A percentile compares a stretch with the other conserved stretches of the same genome.
Evolutionary conservation across 1,140 invertebrate species (phyloP).

Genomic region (Orius insidiosus): DNA sequence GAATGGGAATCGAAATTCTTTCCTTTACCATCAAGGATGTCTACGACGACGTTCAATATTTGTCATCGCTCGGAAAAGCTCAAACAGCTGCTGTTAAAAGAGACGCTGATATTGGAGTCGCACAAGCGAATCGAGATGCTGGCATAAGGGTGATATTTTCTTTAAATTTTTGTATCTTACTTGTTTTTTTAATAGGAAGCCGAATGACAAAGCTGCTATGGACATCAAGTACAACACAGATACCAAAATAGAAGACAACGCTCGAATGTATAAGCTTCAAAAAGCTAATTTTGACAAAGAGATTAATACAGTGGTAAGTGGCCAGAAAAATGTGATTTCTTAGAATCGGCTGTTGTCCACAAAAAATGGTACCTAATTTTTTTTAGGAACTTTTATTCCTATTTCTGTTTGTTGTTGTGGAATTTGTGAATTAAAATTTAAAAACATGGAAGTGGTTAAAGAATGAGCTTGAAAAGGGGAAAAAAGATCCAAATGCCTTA

Average conservation of each 20-base stretch:
- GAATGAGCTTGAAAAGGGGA: too few species aligned
- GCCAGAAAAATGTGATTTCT: constrained; percentile 30
- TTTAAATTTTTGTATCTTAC: constrained; percentile 3
- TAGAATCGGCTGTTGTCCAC: too few species aligned
- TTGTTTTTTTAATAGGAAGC: constrained; percentile 52
- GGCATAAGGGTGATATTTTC: constrained; percentile 47
- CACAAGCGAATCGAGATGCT: constrained; percentile 84
- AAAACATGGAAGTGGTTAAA: too few species aligned
- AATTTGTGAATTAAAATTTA: too few species aligned
- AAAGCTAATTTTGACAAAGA: constrained; percentile 92
- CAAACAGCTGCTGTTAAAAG: constrained; percentile 89
- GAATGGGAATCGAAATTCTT: constrained; percentile 96
- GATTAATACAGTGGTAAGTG: constrained; percentile 88
- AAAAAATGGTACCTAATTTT: too few species aligned
- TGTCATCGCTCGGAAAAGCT: constrained; percentile 82
- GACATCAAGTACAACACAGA: constrained; percentile 91
- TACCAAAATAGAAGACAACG: constrained; percentile 89
- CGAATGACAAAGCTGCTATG: constrained; percentile 90
- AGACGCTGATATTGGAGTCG: constrained; percentile 88
- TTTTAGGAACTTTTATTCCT: too few species aligned
- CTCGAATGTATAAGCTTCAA: constrained; percentile 77
- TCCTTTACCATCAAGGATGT: constrained; percentile 98
- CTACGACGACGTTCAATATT: constrained; percentile 87
- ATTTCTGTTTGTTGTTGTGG: not conserved
- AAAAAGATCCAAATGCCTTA: not conserved